These are phyloP conservation scores for Notechis scutatus DNA, from an alignment of 2,113 vertebrate species.

Conservation along the genomic window DNA sequence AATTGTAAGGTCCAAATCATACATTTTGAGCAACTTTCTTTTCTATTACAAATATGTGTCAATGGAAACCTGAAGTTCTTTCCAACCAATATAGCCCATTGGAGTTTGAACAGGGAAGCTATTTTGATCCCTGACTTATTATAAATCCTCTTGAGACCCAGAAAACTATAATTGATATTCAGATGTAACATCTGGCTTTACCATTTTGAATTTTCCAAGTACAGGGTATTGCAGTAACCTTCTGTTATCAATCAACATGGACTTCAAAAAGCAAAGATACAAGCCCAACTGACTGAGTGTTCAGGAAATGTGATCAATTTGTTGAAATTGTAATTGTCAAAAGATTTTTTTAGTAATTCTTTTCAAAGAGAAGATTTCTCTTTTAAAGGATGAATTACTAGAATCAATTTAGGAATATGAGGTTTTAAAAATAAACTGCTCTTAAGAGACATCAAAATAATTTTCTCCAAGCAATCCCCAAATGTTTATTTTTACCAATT, in stretches of 20 bases:
- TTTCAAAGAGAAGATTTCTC: slow-evolving; percentile 28
- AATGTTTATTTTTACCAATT: slow-evolving; percentile 22
- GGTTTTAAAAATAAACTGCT: slow-evolving; percentile 45
- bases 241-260: slow-evolving; percentile 13
- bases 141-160: not conserved
- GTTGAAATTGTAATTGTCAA: slow-evolving; percentile 54
- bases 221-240: slow-evolving; percentile 11
- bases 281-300: slow-evolving; percentile 30
- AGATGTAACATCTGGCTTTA: slow-evolving; percentile 33
- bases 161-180: slow-evolving; percentile 19
- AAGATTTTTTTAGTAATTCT: slow-evolving; percentile 45
- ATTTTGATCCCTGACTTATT: slow-evolving; percentile 18
- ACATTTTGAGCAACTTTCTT: slow-evolving; percentile 50
- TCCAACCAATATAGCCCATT: slow-evolving; percentile 37
- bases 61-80: slow-evolving; percentile 35
- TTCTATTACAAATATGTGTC: slow-evolving; percentile 32
- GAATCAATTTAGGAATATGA: slow-evolving; percentile 31
- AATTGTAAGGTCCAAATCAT: slow-evolving; percentile 57
- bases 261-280: not conserved
- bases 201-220: not conserved
- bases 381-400: slow-evolving; percentile 37
- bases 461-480: not conserved
- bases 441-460: slow-evolving; percentile 24
- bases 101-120: slow-evolving; percentile 30
- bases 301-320: slow-evolving; percentile 57